Evolutionary conservation across 2,888 invertebrate species (phyloP), one percentile per base, ranked within the genome.

Genomic region (Spilarctia lutea): DNA sequence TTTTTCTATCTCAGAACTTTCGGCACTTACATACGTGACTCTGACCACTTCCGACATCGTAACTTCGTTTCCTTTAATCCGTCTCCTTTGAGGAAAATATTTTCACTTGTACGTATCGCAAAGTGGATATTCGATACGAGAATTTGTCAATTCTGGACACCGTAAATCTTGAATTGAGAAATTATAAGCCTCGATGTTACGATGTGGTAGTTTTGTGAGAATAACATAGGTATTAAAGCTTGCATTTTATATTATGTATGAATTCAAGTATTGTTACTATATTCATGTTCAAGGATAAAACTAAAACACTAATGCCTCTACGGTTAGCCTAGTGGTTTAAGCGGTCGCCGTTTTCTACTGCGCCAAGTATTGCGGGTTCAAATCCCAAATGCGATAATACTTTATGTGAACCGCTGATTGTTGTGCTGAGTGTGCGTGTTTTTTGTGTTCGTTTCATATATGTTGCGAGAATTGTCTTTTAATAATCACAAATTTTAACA

Each of bases 21-120:
- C n/a, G n/a, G 39, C 42, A 45, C 63, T 42, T 71, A 16, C 33
- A 20, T 42, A 63, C 63, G 63, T 71, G 71, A 63, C 71, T 45
- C 68, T 27, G 39, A 20, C 68, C 42, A 45, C 45, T 45, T 30
- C 68, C 45, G 30, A 68, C 68, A 45, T 68, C 42, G 42, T 42
- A 68, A 45, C 42, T 18, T 42, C 11, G 27, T 68, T 68, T 68
- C 45, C 20, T 45, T 39, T 27, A 68, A 68, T 39, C 68, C 27
- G 18, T 27, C 45, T 68, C 68, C 42, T 42, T 42, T 68, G 68
- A 68, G 45, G 42, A 68, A 30, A 63, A 63, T 18, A 30, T 63
- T 63, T 63, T 63, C 63, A 63, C 63, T 18, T 30, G 18, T 63
- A 63, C 63, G 30, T 63, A 30, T 63, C 27, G 63, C 1, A 30